These are phyloP conservation scores for Crotalus adamanteus DNA, from an alignment of 2,797 vertebrate species.

Conservation along the genomic window DNA sequence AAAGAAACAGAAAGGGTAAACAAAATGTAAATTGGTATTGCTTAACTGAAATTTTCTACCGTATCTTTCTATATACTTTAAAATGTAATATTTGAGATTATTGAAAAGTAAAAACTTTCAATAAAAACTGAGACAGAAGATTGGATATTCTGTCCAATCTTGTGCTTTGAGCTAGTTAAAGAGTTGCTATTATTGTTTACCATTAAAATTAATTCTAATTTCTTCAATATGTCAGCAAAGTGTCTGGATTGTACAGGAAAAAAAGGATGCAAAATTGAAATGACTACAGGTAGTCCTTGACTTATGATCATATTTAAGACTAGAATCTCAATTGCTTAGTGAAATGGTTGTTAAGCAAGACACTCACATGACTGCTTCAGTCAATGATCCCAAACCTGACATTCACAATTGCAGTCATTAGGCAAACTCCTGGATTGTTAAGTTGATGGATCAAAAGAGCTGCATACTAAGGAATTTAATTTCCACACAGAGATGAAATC, in stretches of 20 bases:
- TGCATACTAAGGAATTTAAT: not conserved
- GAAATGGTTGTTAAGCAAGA: not conserved
- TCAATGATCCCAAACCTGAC: not conserved
- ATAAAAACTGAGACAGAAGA: conserved; percentile 49
- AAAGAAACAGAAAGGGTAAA: conserved; percentile 69
- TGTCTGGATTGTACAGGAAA: conserved; percentile 38
- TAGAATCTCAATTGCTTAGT: not conserved
- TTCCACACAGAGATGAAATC: not conserved
- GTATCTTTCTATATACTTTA: conserved; percentile 59
- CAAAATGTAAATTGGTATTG: conserved; percentile 73
- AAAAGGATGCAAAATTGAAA: conserved; percentile 52
- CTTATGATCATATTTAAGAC: not conserved
- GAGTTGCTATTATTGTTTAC: conserved; percentile 49
- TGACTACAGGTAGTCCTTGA: not conserved
- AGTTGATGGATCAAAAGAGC: not conserved
- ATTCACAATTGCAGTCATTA: not conserved
- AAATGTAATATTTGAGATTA: conserved; percentile 55
- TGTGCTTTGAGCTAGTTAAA: conserved; percentile 53
- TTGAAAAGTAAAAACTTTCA: conserved; percentile 41
- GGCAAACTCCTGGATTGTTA: not conserved
- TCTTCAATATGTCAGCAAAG: conserved; percentile 42
- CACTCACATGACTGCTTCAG: not conserved
- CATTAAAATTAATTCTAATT: conserved; percentile 53
- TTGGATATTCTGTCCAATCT: conserved; percentile 56
- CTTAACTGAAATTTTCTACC: conserved; percentile 65